Evolutionary conservation across 2,888 invertebrate genomes (phyloP), one percentile per base, ranked within the genome.

Genomic region (Cyrtodaria siliqua): DNA sequence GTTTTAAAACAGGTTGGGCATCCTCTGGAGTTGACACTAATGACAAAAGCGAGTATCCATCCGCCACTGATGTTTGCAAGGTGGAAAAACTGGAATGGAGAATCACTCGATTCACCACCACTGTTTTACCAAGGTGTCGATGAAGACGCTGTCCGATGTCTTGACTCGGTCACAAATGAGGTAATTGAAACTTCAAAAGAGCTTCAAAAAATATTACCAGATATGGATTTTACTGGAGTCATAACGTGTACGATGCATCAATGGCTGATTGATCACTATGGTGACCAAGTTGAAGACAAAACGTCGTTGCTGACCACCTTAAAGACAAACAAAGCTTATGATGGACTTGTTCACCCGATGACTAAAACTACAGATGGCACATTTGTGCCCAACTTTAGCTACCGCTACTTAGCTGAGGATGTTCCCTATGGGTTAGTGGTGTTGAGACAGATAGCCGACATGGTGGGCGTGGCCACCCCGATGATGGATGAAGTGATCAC

Each of bases 71-170:
- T 88, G 87, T 86, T 84, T 52, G 84, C 86, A 0, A 56, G 50
- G n/a, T 88, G 88, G 87, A 68, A 73, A 53, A 52, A 82, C 20
- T 88, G 86, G 85, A 80, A 86, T 57, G 85, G 85, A 1, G 53
- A 73, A 38, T 77, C 83, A 6, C 20, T 85, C 38, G 79, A 72
- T 16, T 44, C 69, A 16, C 75, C 68, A 8, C 86, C 88, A 8
- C 60, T 87, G 16, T 88, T 88, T 57, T 88, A 88, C 66, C 82
- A 88, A 61, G 88, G 88, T 16, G 66, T 85, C 4, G 72, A 84
- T 52, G 72, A 84, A 38, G 40, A 53, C 1, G 64, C 79, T 9
- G 85, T 82, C 0, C 64, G 76, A 18, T 57, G 73, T 16, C 40
- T 88, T 16, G 67, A 75, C 16, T 70, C 52, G 1, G 69, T 83